Percentiles rank a stretch among this genome's conserved stretches.
phyloP scores from a whole-genome alignment of 2,797 vertebrate genomes.

The Bucorvus abyssinicus region DNA sequence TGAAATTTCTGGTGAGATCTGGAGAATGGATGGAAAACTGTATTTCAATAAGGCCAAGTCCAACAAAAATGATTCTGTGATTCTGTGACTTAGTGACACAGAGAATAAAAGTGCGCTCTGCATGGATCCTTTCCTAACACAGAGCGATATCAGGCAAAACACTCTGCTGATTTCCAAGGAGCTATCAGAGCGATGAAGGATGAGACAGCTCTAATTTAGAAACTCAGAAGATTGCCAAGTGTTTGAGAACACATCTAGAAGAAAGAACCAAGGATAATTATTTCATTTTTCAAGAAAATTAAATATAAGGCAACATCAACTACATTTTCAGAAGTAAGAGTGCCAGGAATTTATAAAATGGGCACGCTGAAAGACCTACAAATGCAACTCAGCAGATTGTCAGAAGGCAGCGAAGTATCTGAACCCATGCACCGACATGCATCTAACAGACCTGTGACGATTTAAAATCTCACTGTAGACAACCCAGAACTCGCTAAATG shows the following conservation, averaged over 20 bases:
- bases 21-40: background rate
- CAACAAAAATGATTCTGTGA: no score
- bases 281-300: background rate
- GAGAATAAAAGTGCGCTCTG: background rate
- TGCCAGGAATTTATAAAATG: background rate
- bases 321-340: background rate
- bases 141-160: background rate
- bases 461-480: background rate
- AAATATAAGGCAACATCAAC: background rate
- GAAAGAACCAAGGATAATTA: background rate
- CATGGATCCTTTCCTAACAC: background rate
- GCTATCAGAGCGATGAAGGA: background rate
- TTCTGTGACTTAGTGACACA: background rate
- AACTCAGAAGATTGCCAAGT: background rate
- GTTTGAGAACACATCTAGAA: background rate
- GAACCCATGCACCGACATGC: background rate
- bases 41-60: no score
- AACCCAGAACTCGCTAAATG: background rate
- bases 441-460: background rate
- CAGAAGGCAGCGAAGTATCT: background rate
- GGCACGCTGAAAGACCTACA: background rate
- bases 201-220: background rate
- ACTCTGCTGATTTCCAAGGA: background rate
- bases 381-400: background rate
- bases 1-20: background rate